Evolutionary conservation across 1,140 invertebrate species (phyloP).

Genomic region (Dendrolimus punctatus): DNA sequence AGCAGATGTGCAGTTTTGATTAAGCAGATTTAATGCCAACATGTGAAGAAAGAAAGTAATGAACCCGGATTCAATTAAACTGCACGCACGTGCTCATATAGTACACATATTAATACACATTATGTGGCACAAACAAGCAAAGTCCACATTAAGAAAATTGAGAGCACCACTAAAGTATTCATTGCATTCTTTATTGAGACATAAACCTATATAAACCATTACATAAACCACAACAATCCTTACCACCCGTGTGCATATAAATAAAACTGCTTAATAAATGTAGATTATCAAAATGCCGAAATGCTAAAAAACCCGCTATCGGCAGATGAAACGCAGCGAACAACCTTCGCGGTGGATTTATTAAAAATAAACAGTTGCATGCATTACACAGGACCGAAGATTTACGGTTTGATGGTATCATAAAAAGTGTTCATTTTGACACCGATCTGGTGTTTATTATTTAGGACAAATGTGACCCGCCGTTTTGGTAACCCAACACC

Average conservation of each 20-base stretch:
- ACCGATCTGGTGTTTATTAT: slow-evolving; percentile 69
- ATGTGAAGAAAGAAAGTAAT: too few relatives aligned
- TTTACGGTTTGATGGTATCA: slow-evolving; percentile 62
- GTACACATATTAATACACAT: too few relatives aligned
- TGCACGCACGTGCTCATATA: too few relatives aligned
- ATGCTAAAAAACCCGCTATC: slow-evolving; percentile 16
- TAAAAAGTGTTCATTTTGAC: slow-evolving; percentile 68
- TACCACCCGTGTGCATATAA: slow-evolving; percentile 15
- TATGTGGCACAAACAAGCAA: too few relatives aligned
- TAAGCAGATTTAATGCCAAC: too few relatives aligned
- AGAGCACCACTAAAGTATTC: slow-evolving; percentile 39
- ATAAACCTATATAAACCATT: slow-evolving; percentile 42
- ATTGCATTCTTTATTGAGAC: slow-evolving; percentile 42
- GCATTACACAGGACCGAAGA: slow-evolving; percentile 24
- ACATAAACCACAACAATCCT: slow-evolving; percentile 27
- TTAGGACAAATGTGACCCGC: slow-evolving; percentile 61
- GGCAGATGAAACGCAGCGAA: slow-evolving; percentile 34
- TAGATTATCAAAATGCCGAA: slow-evolving; percentile 30
- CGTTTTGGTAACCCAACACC: slow-evolving; percentile 48
- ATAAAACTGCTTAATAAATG: slow-evolving; percentile 27
- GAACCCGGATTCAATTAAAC: too few relatives aligned
- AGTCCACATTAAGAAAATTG: slow-evolving; percentile 27
- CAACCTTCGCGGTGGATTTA: slow-evolving; percentile 52
- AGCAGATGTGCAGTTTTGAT: too few relatives aligned
- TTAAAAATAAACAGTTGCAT: slow-evolving; percentile 50